These are phyloP conservation scores for Hyalella azteca DNA, from an alignment of 2,888 invertebrate species.

Conservation along the genomic window DNA sequence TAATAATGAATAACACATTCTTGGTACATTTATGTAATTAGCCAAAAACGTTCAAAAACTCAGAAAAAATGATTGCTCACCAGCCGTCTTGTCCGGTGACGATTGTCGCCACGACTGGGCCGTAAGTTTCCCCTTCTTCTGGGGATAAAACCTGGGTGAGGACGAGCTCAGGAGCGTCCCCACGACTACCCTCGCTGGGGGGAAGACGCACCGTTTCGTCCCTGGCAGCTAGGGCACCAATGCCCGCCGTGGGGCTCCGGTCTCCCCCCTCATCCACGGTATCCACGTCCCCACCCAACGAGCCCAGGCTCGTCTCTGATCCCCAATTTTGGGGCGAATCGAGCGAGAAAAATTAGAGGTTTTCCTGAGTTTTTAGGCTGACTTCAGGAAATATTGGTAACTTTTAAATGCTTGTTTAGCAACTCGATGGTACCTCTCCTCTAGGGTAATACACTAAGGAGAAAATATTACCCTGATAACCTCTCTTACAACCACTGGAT, in stretches of 20 bases:
- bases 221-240: neutral
- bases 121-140: neutral
- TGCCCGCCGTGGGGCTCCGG: slow-evolving; percentile 67
- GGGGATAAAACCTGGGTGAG: neutral
- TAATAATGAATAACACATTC: too few species aligned
- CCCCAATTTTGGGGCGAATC: too few species aligned
- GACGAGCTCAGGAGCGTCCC: neutral
- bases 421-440: too few species aligned
- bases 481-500: neutral
- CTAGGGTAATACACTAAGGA: too few species aligned
- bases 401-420: too few species aligned
- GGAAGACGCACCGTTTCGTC: neutral
- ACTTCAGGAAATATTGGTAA: too few species aligned
- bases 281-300: slow-evolving; percentile 74
- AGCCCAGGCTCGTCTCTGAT: slow-evolving; percentile 80
- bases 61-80: neutral
- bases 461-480: neutral
- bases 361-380: too few species aligned
- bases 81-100: neutral
- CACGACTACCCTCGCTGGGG: neutral
- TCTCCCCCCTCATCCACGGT: slow-evolving; percentile 69
- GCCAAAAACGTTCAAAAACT: too few species aligned
- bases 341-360: too few species aligned
- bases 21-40: too few species aligned
- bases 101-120: neutral